phyloP scores from a whole-genome alignment of 2,113 vertebrate genomes.

The Gadus chalcogrammus region DNA sequence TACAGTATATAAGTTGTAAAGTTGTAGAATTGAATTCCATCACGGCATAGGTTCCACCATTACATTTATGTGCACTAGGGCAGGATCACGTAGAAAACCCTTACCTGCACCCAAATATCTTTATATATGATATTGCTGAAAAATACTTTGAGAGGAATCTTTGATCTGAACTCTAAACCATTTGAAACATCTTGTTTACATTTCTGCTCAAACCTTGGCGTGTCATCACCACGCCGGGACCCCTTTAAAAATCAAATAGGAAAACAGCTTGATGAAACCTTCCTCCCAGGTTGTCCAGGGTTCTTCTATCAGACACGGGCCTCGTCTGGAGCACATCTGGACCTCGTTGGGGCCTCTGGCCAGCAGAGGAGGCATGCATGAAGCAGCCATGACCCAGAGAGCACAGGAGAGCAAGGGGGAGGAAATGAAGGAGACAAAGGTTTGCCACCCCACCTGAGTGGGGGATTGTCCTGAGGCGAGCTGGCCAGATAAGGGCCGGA shows the following conservation, averaged over 20 bases:
- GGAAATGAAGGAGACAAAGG: slow-evolving; percentile 64
- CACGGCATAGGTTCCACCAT: too few relatives aligned
- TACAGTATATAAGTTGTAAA: too few relatives aligned
- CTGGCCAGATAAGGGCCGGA: too few relatives aligned
- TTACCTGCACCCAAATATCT: too few relatives aligned
- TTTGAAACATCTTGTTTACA: background rate
- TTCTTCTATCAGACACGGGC: slow-evolving; percentile 43
- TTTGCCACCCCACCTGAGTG: slow-evolving; percentile 62
- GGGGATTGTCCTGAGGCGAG: slow-evolving; percentile 33
- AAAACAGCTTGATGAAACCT: slow-evolving; percentile 47
- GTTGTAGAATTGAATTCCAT: too few relatives aligned
- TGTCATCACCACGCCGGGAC: background rate
- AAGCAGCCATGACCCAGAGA: slow-evolving; percentile 48
- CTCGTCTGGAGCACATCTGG: slow-evolving; percentile 67
- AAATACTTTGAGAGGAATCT: too few relatives aligned
- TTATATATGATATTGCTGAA: too few relatives aligned
- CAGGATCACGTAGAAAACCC: too few relatives aligned
- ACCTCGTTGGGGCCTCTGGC: slow-evolving; percentile 53
- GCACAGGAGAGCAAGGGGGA: slow-evolving; percentile 37
- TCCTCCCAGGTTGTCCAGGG: slow-evolving; percentile 18
- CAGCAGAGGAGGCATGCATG: slow-evolving; percentile 13
- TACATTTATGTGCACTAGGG: too few relatives aligned
- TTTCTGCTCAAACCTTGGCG: background rate
- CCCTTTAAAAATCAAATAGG: slow-evolving; percentile 36
- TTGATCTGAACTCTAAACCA: too few relatives aligned